Evolutionary conservation across 2,797 vertebrate genomes (phyloP).

Genomic region (Valencia hispanica): DNA sequence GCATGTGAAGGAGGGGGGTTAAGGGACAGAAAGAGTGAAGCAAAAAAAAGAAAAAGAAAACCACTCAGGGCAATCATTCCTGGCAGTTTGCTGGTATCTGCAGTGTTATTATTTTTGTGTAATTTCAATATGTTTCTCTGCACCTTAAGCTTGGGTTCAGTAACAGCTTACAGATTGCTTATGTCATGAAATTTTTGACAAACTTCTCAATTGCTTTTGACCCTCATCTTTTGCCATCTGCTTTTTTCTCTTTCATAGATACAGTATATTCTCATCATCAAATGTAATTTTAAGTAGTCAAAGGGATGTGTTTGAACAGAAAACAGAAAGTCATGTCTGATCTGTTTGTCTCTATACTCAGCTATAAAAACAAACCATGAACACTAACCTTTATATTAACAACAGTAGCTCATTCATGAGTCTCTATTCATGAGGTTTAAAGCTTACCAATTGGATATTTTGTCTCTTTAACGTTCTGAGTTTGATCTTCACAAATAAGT

Average conservation of each 20-base stretch:
- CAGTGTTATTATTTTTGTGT: conserved; percentile 72
- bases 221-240: conserved; percentile 97
- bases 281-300: conserved; percentile 16
- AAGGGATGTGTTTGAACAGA: conserved; percentile 23
- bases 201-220: conserved; percentile 97
- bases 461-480: neutral
- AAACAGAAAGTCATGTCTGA: neutral
- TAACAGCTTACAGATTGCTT: conserved; percentile 97
- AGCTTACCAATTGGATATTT: neutral
- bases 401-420: neutral
- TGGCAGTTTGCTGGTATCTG: conserved; percentile 88
- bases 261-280: conserved; percentile 43
- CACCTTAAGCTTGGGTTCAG: conserved; percentile 93
- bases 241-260: conserved; percentile 80
- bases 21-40: conserved; percentile 50
- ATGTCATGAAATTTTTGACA: conserved; percentile 98
- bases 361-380: neutral
- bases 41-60: conserved; percentile 51
- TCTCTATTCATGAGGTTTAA: neutral
- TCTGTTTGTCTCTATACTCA: neutral
- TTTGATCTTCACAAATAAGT: neutral
- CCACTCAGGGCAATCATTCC: conserved; percentile 94
- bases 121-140: conserved; percentile 98
- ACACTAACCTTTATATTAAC: neutral
- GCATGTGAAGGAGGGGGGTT: conserved; percentile 57